Percentiles rank a stretch among this genome's conserved stretches.
These are phyloP conservation scores for Hycleus cichorii DNA, from an alignment of 1,140 invertebrate species.

Conservation along the genomic window DNA sequence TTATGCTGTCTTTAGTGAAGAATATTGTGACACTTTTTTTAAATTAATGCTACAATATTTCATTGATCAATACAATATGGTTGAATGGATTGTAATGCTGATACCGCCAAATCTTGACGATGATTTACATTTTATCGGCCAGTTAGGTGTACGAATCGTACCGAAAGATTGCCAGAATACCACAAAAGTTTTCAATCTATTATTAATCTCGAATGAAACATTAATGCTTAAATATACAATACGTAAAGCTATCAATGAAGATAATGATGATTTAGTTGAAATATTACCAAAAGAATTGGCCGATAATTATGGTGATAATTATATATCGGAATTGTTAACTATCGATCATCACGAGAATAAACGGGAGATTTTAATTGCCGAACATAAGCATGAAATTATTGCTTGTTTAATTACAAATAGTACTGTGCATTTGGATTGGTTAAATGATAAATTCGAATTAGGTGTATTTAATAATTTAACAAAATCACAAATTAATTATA, in stretches of 20 bases:
- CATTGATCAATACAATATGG: constrained; percentile 45
- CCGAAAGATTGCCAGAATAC: constrained; percentile 37
- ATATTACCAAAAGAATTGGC: constrained; percentile 50
- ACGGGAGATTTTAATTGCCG: constrained; percentile 41
- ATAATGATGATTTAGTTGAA: constrained; percentile 64
- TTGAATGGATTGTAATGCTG: constrained; percentile 47
- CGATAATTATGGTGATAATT: constrained; percentile 61
- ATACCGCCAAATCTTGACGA: constrained; percentile 40
- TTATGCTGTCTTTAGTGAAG: constrained; percentile 44
- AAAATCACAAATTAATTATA: too few species aligned
- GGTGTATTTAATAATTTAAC: constrained; percentile 53
- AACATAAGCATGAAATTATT: constrained; percentile 47
- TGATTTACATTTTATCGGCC: constrained; percentile 36
- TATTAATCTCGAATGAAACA: not conserved
- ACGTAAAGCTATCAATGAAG: constrained; percentile 56
- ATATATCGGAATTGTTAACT: constrained; percentile 61
- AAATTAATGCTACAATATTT: constrained; percentile 45
- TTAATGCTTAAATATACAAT: constrained; percentile 39
- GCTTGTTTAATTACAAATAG: constrained; percentile 56
- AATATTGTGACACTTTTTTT: constrained; percentile 44
- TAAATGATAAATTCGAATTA: constrained; percentile 63
- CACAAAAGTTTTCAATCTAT: constrained; percentile 32
- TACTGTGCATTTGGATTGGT: constrained; percentile 51
- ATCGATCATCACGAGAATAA: constrained; percentile 24
- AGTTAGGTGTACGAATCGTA: constrained; percentile 29